A percentile compares a stretch with the other conserved stretches of the same genome.
Evolutionary conservation across 2,888 invertebrate genomes (phyloP).

Genomic region (Xylota segnis): DNA sequence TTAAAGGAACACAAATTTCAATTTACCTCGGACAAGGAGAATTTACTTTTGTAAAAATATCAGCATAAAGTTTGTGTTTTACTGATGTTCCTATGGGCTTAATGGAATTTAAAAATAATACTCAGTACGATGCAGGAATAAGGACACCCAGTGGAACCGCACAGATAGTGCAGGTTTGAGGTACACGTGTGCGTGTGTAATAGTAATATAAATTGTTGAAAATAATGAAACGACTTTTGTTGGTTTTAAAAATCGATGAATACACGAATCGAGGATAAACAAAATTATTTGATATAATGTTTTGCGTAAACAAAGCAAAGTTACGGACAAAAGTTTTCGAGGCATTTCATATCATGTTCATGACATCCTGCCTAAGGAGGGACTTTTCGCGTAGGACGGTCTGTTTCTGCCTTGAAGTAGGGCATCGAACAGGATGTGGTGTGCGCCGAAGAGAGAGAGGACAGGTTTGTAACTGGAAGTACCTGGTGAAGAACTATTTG

Average conservation of each 20-base stretch:
- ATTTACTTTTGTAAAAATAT: neutral
- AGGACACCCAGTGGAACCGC: neutral
- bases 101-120: neutral
- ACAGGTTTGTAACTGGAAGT: too few species aligned
- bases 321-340: too few species aligned
- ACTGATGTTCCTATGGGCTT: neutral
- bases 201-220: neutral
- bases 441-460: too few species aligned
- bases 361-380: too few species aligned
- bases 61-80: neutral
- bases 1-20: neutral
- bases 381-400: too few species aligned
- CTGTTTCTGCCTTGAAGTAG: too few species aligned
- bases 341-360: too few species aligned
- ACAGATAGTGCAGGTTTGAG: neutral
- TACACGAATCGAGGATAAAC: neutral
- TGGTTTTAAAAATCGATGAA: neutral
- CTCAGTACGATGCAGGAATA: neutral
- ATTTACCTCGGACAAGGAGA: neutral
- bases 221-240: neutral
- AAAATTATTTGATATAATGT: too few species aligned
- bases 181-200: neutral
- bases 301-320: too few species aligned
- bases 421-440: too few species aligned
- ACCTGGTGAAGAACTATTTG: too few species aligned